These are phyloP conservation scores for Anhinga rufa DNA, from an alignment of 2,113 vertebrate genomes.

Conservation along the genomic window DNA sequence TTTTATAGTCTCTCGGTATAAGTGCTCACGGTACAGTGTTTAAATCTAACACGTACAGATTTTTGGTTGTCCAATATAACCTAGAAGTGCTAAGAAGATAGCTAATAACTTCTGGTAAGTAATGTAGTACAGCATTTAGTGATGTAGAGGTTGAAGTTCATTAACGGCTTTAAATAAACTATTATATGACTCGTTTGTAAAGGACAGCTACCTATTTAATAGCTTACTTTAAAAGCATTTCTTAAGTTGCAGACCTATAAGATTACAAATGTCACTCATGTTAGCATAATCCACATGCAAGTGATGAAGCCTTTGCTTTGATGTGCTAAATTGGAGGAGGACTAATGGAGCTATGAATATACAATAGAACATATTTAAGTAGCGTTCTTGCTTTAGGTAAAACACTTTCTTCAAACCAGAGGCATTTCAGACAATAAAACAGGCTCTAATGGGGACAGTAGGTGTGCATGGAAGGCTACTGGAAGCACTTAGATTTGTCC, in stretches of 20 bases:
- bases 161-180: conserved; percentile 82
- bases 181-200: conserved; percentile 74
- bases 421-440: conserved; percentile 79
- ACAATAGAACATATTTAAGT: conserved; percentile 90
- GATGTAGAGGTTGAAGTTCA: conserved; percentile 74
- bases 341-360: conserved; percentile 91
- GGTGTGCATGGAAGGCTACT: conserved; percentile 51
- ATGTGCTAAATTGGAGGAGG: conserved; percentile 87
- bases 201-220: conserved; percentile 77
- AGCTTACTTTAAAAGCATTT: conserved; percentile 81
- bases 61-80: conserved; percentile 61
- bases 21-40: conserved; percentile 42
- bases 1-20: conserved; percentile 44
- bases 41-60: conserved; percentile 48
- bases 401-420: conserved; percentile 80
- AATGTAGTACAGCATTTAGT: conserved; percentile 70
- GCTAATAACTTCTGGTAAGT: conserved; percentile 75
- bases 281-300: conserved; percentile 88
- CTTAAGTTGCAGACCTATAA: conserved; percentile 85
- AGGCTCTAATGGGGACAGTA: conserved; percentile 55
- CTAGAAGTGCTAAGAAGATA: conserved; percentile 66
- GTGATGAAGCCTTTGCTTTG: conserved; percentile 85
- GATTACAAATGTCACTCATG: conserved; percentile 87
- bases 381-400: conserved; percentile 85
- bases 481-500: conserved; percentile 63